Evolutionary conservation across 2,797 vertebrate genomes (phyloP), one percentile per base, ranked within the genome.

Genomic region (Megalops cyprinoides): DNA sequence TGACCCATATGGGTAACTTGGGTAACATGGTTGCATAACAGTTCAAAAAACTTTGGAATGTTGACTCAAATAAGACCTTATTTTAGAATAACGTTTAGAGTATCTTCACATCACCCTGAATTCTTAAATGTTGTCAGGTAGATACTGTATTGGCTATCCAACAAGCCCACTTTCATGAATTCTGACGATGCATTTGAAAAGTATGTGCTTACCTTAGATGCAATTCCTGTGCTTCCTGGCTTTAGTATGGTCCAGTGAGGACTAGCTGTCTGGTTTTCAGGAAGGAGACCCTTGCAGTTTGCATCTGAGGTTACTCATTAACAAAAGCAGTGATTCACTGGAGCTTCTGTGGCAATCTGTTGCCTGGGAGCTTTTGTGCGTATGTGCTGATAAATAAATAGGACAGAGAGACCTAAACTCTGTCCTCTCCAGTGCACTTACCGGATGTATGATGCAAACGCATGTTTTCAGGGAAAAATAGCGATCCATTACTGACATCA

Each of bases 131-230:
- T 20, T 55, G 53, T 55, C 14, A 4, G 23, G 20, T 20, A 18
- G 4, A 55, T 18, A 4, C 4, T 55, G 4, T 48, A 48, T 48
- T 48, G 46, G 4, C 46, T 48, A 48, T 48, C 4, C 46, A n/a
- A 48, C 15, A 55, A 55, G 15, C 53, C 20, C 55, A 1, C 12
- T 55, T 55, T 55, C 53, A 55, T 20, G 28, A 60, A 60, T 60
- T n/a, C 25, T 25, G 2, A 60, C 23, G 28, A 1, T 60, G 25
- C 28, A 28, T 25, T 7, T 25, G 25, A 60, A 7, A 25, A 25
- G 56, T 60, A 60, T 28, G 56, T 60, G 56, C 56, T 60, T 25
- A 60, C 56, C 56, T 23, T 60, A 60, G 56, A 60, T 60, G n/a
- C 28, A 25, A 60, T 60, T 28, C 56, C 23, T 60, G 56, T 7